Percentiles rank a stretch among this genome's conserved stretches.
Conservation (phyloP, 2,888 invertebrate species). For the Clusia tigrina region DNA sequence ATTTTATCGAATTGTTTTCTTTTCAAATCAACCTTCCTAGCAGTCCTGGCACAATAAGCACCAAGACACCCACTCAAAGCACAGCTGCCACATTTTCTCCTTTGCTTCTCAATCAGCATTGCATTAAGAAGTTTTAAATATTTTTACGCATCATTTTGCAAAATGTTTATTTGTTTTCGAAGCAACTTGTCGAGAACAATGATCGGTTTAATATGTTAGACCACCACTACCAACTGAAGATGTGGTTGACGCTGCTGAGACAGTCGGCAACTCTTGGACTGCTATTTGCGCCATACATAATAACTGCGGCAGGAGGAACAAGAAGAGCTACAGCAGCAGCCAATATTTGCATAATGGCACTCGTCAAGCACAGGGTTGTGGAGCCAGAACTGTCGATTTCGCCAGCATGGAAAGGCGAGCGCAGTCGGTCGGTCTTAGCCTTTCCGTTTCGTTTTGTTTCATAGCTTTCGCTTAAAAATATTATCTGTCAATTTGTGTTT, state of each 20-base stretch:
- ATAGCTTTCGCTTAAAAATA: slow-evolving; percentile 54
- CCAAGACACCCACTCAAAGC: too few relatives aligned
- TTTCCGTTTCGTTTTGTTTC: slow-evolving; percentile 22
- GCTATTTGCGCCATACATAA: background rate
- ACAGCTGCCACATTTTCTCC: too few relatives aligned
- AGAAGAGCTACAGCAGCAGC: background rate
- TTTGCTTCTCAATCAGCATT: too few relatives aligned
- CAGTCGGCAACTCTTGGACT: background rate
- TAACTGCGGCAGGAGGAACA: background rate
- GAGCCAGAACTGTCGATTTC: slow-evolving; percentile 17
- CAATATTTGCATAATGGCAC: slow-evolving; percentile 58
- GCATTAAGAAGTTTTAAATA: background rate
- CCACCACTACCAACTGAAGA: slow-evolving; percentile 19
- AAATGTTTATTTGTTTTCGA: slow-evolving; percentile 37
- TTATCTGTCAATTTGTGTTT: slow-evolving; percentile 60
- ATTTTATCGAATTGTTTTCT: too few relatives aligned
- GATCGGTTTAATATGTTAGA: slow-evolving; percentile 62
- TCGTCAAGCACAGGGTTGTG: slow-evolving; percentile 41
- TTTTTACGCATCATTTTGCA: slow-evolving; percentile 5
- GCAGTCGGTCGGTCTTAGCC: slow-evolving; percentile 2
- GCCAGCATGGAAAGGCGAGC: slow-evolving; percentile 14
- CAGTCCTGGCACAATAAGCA: too few relatives aligned
- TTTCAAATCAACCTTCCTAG: too few relatives aligned
- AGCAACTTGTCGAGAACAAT: slow-evolving; percentile 58
- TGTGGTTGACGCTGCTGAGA: background rate